A percentile compares a stretch with the other conserved stretches of the same genome.
Evolutionary conservation across 2,888 invertebrate genomes (phyloP).

Genomic region (Cantharis flavilabris): DNA sequence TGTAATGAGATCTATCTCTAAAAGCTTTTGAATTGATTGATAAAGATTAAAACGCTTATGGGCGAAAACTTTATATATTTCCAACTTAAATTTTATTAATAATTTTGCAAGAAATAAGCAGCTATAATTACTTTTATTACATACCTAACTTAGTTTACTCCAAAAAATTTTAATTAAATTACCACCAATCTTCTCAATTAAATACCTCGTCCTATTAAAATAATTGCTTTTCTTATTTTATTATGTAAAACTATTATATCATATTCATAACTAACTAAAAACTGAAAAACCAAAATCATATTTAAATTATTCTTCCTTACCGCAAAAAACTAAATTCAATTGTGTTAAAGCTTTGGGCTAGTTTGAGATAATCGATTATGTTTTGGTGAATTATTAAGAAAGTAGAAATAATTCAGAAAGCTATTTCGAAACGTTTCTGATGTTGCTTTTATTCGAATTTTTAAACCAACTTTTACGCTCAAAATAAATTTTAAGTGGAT

Average conservation of each 20-base stretch:
- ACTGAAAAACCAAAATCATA: neutral
- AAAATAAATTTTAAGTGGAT: no score
- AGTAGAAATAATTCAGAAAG: neutral
- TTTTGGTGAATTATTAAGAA: neutral
- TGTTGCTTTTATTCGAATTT: neutral
- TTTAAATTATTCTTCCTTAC: neutral
- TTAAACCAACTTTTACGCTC: no score
- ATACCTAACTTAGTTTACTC: neutral
- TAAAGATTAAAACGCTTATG: conserved; percentile 4
- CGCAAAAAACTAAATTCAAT: neutral
- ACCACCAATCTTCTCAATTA: neutral
- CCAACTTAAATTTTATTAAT: neutral
- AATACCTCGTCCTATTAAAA: neutral
- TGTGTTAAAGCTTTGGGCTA: neutral
- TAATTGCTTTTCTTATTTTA: neutral
- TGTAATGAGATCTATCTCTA: conserved; percentile 12
- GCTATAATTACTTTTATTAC: neutral
- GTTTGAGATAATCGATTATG: neutral
- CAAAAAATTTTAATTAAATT: neutral
- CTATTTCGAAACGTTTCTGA: no score
- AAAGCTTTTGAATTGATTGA: conserved; percentile 9
- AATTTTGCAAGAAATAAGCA: neutral
- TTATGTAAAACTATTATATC: no score
- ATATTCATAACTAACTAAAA: no score
- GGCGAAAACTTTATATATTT: neutral